Evolutionary conservation across 2,888 invertebrate genomes (phyloP).

Genomic region (Dynastes maya): DNA sequence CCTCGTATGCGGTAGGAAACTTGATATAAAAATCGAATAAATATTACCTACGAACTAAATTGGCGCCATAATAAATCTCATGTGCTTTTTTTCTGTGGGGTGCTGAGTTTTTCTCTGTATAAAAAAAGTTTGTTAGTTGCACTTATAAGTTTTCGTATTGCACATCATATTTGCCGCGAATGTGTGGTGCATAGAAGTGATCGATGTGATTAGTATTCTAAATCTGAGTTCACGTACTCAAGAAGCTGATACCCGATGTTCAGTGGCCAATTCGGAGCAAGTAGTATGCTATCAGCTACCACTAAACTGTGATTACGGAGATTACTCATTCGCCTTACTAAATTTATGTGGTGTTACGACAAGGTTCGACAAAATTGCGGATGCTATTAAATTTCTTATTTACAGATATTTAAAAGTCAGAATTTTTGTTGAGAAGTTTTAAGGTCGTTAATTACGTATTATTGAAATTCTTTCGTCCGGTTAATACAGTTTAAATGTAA

Average conservation of each 20-base stretch:
- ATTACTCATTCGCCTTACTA: background rate
- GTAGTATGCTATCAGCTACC: background rate
- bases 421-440: no score
- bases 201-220: background rate
- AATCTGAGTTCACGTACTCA: slow-evolving; percentile 1
- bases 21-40: slow-evolving; percentile 29
- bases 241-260: background rate
- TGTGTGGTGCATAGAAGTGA: background rate
- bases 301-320: slow-evolving; percentile 7
- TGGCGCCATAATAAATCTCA: slow-evolving; percentile 29
- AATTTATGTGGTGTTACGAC: background rate
- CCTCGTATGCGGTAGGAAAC: slow-evolving; percentile 42
- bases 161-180: no score
- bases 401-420: no score
- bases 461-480: no score
- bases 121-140: background rate
- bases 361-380: background rate
- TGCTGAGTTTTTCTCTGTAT: background rate
- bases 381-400: no score
- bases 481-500: no score
- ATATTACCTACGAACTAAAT: background rate
- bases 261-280: background rate
- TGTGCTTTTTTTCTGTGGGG: background rate
- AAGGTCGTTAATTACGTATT: no score
- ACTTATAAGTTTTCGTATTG: no score